phyloP scores from a whole-genome alignment of 2,797 vertebrate genomes.

The Syngnathus acus region DNA sequence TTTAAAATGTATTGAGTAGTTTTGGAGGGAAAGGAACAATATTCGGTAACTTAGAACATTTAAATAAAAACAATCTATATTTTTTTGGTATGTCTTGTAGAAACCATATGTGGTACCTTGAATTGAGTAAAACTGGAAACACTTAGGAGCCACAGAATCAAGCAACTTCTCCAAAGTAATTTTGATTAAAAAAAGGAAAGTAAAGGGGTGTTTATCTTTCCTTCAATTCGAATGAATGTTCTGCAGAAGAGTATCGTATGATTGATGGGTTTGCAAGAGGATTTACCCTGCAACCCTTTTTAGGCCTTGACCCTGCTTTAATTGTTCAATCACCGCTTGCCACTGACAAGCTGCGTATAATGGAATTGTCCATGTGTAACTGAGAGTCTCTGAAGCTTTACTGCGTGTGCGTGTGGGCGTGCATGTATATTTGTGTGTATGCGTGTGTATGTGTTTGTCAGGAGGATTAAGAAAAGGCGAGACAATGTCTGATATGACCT shows the following conservation, averaged over 20 bases:
- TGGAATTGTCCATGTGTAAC: slow-evolving; percentile 6
- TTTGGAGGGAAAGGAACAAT: not conserved
- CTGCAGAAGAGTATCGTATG: not conserved
- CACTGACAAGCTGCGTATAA: slow-evolving; percentile 18
- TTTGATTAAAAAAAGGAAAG: too few relatives aligned
- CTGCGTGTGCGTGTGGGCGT: slow-evolving; percentile 12
- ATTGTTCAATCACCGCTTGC: not conserved
- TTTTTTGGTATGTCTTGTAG: too few relatives aligned
- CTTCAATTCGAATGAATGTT: not conserved
- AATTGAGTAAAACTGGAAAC: too few relatives aligned
- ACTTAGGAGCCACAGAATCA: too few relatives aligned
- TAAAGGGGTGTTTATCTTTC: not conserved
- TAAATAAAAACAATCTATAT: too few relatives aligned
- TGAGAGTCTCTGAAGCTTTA: slow-evolving; percentile 33
- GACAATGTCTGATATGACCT: slow-evolving; percentile 75
- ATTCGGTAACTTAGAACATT: not conserved
- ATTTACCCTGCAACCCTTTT: not conserved
- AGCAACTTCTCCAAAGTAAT: too few relatives aligned
- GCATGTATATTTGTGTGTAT: not conserved
- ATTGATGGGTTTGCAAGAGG: not conserved
- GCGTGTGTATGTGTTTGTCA: slow-evolving; percentile 5
- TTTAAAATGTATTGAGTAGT: too few relatives aligned
- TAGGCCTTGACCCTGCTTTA: not conserved
- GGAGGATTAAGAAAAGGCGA: slow-evolving; percentile 57
- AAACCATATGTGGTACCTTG: too few relatives aligned